Evolutionary conservation across 2,113 vertebrate species (phyloP).

Genomic region (Sterrhoptilus dennistouni): DNA sequence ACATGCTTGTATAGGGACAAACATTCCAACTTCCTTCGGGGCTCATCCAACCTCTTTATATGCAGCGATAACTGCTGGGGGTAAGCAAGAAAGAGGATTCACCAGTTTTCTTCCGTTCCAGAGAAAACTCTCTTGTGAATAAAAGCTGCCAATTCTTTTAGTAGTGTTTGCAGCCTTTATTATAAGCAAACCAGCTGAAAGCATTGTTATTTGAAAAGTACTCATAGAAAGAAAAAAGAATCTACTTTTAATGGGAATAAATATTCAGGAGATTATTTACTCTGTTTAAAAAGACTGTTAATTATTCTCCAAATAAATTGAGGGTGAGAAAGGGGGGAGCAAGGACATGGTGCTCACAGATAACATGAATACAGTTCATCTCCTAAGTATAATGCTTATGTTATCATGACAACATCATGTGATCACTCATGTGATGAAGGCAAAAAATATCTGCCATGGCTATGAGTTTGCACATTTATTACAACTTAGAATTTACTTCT

Average conservation of each 20-base stretch:
- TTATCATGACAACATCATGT: neutral
- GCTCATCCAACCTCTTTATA: constrained; percentile 25
- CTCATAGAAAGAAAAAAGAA: neutral
- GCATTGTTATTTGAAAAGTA: constrained; percentile 16
- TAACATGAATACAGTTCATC: neutral
- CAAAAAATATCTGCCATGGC: neutral
- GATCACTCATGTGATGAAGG: neutral
- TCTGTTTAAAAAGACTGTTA: neutral
- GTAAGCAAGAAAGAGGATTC: constrained; percentile 40
- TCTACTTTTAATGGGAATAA: constrained; percentile 23
- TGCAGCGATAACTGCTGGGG: constrained; percentile 24
- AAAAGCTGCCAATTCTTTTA: constrained; percentile 20
- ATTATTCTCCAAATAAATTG: neutral
- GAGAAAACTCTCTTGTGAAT: constrained; percentile 2
- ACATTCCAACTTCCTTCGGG: constrained; percentile 17
- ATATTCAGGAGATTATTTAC: neutral
- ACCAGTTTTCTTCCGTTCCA: neutral
- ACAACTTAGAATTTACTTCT: neutral
- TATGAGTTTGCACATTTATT: neutral
- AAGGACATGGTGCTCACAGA: neutral
- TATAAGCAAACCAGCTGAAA: neutral
- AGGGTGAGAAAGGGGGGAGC: neutral
- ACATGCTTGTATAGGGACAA: neutral
- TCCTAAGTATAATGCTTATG: neutral
- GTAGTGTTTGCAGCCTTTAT: neutral